Conservation (phyloP, 2,888 invertebrate genomes). For the Drosophila nr. perissopoda region DNA sequence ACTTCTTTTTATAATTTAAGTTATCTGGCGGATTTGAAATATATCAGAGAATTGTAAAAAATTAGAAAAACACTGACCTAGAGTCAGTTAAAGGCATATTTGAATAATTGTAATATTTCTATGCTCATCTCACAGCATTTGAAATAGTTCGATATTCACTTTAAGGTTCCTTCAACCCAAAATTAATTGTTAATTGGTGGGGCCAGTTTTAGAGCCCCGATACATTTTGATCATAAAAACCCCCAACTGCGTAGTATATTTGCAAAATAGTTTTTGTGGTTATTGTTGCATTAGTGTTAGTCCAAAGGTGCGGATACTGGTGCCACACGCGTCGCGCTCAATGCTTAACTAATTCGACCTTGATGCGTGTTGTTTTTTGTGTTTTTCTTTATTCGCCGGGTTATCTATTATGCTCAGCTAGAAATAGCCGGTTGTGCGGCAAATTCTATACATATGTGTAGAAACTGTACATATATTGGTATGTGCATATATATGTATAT, state of each 20-base stretch:
- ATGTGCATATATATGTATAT: neutral
- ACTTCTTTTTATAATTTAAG: neutral
- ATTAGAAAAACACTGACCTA: neutral
- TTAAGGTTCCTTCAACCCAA: neutral
- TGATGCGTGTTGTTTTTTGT: conserved; percentile 50
- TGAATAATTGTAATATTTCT: neutral
- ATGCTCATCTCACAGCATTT: neutral
- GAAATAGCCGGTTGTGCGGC: conserved; percentile 51
- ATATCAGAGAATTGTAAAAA: neutral
- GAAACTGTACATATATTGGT: neutral
- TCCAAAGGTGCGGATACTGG: conserved; percentile 34
- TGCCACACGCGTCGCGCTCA: conserved; percentile 50
- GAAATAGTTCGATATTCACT: neutral
- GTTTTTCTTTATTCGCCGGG: conserved; percentile 42
- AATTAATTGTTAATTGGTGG: neutral
- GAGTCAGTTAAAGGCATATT: neutral
- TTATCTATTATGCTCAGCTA: conserved; percentile 52
- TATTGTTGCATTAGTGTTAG: conserved; percentile 15
- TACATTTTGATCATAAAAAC: neutral
- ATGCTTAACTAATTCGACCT: conserved; percentile 71
- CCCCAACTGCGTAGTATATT: conserved; percentile 41
- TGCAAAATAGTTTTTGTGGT: conserved; percentile 10
- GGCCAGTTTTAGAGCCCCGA: neutral
- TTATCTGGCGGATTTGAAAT: neutral
- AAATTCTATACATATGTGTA: conserved; percentile 2